Percentiles rank a stretch among this genome's conserved stretches.
phyloP scores from a whole-genome alignment of 2,113 vertebrate species.

The Vulpes lagopus region DNA sequence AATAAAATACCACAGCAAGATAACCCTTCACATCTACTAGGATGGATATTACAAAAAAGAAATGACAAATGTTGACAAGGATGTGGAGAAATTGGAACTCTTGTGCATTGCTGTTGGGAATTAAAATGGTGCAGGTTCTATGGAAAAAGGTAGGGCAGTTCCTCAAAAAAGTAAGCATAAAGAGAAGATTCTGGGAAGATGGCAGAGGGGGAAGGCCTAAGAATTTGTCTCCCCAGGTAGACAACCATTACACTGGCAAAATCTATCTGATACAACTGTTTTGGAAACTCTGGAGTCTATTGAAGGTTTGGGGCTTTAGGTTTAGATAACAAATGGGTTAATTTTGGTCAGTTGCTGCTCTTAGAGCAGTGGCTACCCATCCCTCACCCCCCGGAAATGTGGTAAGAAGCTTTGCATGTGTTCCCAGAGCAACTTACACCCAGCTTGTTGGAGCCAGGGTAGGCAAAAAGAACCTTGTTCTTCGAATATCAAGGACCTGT shows the following conservation, averaged over 20 bases:
- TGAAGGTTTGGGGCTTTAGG: not conserved
- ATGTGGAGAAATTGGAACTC: not conserved
- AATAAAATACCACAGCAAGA: not conserved
- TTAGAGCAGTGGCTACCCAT: not conserved
- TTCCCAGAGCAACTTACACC: not conserved
- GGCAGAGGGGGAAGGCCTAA: not conserved
- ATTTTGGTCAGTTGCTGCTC: not conserved
- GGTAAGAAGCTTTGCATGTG: not conserved
- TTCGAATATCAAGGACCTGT: not conserved
- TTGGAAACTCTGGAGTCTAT: not conserved
- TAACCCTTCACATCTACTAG: not conserved
- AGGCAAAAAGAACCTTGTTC: not conserved
- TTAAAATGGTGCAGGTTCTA: not conserved
- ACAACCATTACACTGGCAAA: not conserved
- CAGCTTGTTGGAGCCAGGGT: not conserved
- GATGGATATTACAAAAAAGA: not conserved
- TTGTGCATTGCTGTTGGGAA: not conserved
- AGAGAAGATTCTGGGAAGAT: not conserved
- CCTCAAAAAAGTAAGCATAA: constrained; percentile 5
- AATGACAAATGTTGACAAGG: not conserved
- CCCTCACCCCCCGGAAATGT: not conserved
- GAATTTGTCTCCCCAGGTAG: not conserved
- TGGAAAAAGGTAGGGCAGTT: not conserved
- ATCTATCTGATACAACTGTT: not conserved
- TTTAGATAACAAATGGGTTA: not conserved